Evolutionary conservation across 2,113 vertebrate genomes (phyloP), one percentile per base, ranked within the genome.

Genomic region (Gorsachius goisagi): DNA sequence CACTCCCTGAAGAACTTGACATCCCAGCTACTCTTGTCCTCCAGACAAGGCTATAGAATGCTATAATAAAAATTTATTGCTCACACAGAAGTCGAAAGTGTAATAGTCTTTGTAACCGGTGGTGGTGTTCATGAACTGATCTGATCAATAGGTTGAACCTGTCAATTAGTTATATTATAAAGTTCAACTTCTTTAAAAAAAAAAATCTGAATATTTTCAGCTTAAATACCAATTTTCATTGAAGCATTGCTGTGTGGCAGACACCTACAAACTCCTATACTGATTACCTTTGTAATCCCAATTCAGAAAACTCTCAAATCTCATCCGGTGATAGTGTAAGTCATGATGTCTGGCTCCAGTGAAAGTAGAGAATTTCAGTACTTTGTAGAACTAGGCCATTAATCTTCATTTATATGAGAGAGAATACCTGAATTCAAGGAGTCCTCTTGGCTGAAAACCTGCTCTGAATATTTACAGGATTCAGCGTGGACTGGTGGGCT

Each of bases 401-500:
- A 14, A 50, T 59, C 21, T 7, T 80, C 22, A 16, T 44, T 12
- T 58, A 5, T 26, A 3, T 27, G 59, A 30, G 53, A 63, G 27
- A 16, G 0, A 7, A 18, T 11, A 1, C 7, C 19, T 1, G 6
- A 6, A 17, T 20, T 15, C 23, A 21, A 4, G 60, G 60, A 20
- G 5, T 35, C 8, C 12, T n/a, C n/a, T n/a, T 63, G 35, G 23
- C 68, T 96, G 59, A 89, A 15, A 41, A 14, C 28, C 3, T 35
- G 6, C 49, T 93, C 12, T 41, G 71, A 76, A 53, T 59, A 1
- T 15, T 85, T n/a, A 2, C 98, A 99, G 99, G 99, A 69, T 99
- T 99, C 98, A 99, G 99, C 4, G 99, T 99, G 97, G 99, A 99
- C 98, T 99, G 99, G 99, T 99, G 99, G 99, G 99, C 99, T 0